Base-by-base conservation (phyloP, 2,113 vertebrate species). In the Erinaceus europaeus region DNA sequence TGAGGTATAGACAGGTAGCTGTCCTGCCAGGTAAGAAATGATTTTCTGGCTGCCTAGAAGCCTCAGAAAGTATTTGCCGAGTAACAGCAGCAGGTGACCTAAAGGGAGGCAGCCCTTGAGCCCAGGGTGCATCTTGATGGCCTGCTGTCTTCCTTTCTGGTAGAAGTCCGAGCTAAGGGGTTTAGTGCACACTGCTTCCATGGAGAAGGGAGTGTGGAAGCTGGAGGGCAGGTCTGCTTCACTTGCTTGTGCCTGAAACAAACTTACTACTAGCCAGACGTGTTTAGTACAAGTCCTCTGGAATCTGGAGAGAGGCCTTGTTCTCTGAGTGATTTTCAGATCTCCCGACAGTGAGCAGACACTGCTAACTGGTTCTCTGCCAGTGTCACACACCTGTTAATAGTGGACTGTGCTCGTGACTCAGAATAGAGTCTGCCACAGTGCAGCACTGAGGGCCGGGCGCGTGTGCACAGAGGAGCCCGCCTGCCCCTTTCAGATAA, bases 311-410 rank as follows among this genome's bases (percentile, higher is more conserved):
- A 53, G 27, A 78, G 29, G 90, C n/a, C 21, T 13, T 15, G 50
- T 82, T 55, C 55, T 53, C 48, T 61, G 46, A 87, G 52, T 78
- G n/a, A 48, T 65, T 83, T 84, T 69, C 52, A 88, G 32, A 23
- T 75, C 27, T 69, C 18, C 34, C 44, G 29, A 18, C 11, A 59
- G 69, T 82, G 71, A 75, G 17, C 44, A 90, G 25, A 72, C 64
- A n/a, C 38, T 86, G 68, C 32, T 1, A 10, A 44, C 6, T 32
- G 57, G 48, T 73, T 80, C 74, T 7, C 65, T 52, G 65, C n/a
- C 40, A 27, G 17, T 42, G 40, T 69, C 59, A 4, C 11, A 6
- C 17, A 2, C 25, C 36, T n/a, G 42, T 80, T 65, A 29, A 71
- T n/a, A 78, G 27, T 23, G n/a, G 23, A 64, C 75, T 9, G 14